Evolutionary conservation across 2,888 invertebrate species (phyloP).

Genomic region (Molorchus minor): DNA sequence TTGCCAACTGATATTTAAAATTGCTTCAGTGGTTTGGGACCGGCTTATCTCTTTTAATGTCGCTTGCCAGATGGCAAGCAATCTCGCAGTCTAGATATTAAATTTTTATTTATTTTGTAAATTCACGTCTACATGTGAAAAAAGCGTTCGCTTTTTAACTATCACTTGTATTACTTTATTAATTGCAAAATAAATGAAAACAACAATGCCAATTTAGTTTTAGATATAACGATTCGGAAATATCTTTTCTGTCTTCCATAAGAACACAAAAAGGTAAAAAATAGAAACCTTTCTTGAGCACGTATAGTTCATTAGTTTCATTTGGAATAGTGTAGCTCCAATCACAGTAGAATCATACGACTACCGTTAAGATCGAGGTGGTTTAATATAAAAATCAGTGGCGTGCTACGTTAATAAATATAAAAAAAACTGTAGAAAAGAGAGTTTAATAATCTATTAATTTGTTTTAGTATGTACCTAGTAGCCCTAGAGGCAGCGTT

Average conservation of each 20-base stretch:
- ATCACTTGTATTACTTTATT: not conserved
- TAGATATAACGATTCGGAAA: constrained; percentile 12
- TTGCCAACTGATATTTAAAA: constrained; percentile 44
- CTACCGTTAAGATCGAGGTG: constrained; percentile 23
- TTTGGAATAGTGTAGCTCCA: constrained; percentile 50
- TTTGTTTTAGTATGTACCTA: too few relatives aligned
- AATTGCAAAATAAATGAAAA: constrained; percentile 4
- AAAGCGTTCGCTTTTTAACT: not conserved
- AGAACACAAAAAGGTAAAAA: constrained; percentile 31
- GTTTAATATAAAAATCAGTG: constrained; percentile 23
- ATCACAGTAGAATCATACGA: constrained; percentile 45
- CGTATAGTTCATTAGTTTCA: constrained; percentile 54
- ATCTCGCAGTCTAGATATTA: constrained; percentile 26
- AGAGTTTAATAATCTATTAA: too few relatives aligned
- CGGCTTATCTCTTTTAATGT: constrained; percentile 35
- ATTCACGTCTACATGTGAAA: constrained; percentile 3
- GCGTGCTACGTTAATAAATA: too few relatives aligned
- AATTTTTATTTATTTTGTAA: constrained; percentile 35
- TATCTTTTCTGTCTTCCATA: constrained; percentile 26
- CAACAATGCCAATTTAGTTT: constrained; percentile 11
- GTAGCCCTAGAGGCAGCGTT: too few relatives aligned
- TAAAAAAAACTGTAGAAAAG: too few relatives aligned
- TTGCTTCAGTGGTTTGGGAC: constrained; percentile 42
- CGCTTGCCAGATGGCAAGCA: constrained; percentile 35
- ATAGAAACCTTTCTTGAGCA: constrained; percentile 46